Evolutionary conservation across 2,888 invertebrate genomes (phyloP), one percentile per base, ranked within the genome.

Genomic region (Andrena haemorrhoa): DNA sequence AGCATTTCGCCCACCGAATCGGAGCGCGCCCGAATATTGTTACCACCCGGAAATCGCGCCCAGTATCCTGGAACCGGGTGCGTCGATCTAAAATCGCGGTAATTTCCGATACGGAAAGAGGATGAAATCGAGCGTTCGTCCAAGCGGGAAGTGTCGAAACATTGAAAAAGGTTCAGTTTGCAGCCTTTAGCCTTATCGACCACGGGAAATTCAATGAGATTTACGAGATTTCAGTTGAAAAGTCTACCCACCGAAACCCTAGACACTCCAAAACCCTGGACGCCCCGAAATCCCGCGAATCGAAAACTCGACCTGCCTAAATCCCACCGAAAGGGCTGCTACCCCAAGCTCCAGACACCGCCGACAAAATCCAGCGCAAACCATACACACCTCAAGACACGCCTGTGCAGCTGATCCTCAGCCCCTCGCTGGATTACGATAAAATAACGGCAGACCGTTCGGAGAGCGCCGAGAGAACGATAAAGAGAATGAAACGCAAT

Each of bases 401-500:
- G 23, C 12, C 51, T 51, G 7, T 23, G 23, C 51, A 68, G 33
- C 41, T 12, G 12, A 12, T 23, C 41, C 16, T 41, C 33, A 0
- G 23, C 26, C 23, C 16, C 41, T 41, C 41, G 2, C 7, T 23
- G 56, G 8, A 23, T n/a, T 33, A 49, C 70, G 70, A 71, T 71
- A 49, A 58, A 71, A 58, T 60, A 58, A 71, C 35, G 60, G 29
- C 12, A 35, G 16, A 70, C 26, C 58, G 58, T 56, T 70, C 58
- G 20, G 20, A 3, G 58, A 58, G 29, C 58, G 29, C n/a, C 53
- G 69, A 26, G 63, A 31, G 23, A n/a, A 56, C 65, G 73, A 66
- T 64, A 56, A 73, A 73, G 73, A 51, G 56, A 73, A 56, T 53
- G 56, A 29, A 73, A 71, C 60, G 70, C 70, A 71, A 71, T 71